Evolutionary conservation across 2,888 invertebrate genomes (phyloP).

Genomic region (Callyntrura guangdongensis): DNA sequence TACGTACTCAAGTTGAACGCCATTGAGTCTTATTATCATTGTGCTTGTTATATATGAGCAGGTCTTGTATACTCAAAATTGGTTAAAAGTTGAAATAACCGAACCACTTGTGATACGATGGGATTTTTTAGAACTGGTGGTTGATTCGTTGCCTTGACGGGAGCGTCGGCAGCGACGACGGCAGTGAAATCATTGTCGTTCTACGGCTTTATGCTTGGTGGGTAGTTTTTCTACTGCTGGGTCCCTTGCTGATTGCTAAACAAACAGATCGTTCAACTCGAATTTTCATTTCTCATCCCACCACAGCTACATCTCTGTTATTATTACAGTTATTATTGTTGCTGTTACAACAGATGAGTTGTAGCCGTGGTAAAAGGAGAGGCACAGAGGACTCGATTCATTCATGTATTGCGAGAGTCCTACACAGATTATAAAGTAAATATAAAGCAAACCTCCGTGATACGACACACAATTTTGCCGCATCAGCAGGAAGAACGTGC

Average conservation of each 20-base stretch:
- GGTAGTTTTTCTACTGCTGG: constrained; percentile 44
- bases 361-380: neutral
- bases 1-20: neutral
- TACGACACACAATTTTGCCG: constrained; percentile 48
- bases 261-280: constrained; percentile 56
- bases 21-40: neutral
- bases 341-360: constrained; percentile 13
- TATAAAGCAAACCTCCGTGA: constrained; percentile 33
- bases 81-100: constrained; percentile 1
- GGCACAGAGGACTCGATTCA: neutral
- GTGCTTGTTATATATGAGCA: too few relatives aligned
- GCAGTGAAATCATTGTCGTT: constrained; percentile 2
- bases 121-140: constrained; percentile 1
- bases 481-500: constrained; percentile 35
- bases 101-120: constrained; percentile 37
- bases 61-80: constrained; percentile 12
- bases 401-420: constrained; percentile 2
- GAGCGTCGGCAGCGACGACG: neutral
- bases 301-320: neutral
- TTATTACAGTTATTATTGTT: constrained; percentile 3
- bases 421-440: constrained; percentile 41
- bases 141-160: neutral
- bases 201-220: constrained; percentile 15
- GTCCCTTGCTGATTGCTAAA: constrained; percentile 67
- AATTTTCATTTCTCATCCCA: constrained; percentile 32